Base-by-base conservation (phyloP, 2,113 vertebrate species). In the Clupea harengus region DNA sequence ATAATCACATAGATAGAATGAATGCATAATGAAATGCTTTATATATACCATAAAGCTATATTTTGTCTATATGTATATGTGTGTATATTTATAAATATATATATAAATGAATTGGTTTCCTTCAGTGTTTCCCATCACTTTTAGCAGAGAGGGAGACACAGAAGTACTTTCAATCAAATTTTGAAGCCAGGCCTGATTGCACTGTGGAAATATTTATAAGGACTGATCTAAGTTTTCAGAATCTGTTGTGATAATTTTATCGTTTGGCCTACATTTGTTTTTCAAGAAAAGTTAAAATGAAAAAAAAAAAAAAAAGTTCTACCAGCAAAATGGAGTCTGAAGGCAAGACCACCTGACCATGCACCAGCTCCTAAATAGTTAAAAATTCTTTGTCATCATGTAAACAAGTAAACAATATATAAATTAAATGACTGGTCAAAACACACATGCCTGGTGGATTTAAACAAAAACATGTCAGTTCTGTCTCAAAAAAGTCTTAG, bases 31-130 rank as follows among this genome's bases (percentile, higher is more conserved):
- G 54, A 86, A 91, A 93, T 83, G 92, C 94, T 95, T 95, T 93
- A 94, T 91, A 93, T 85, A 88, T 86, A 87, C 91, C 90, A 85
- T 94, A 93, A 95, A 95, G 93, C 92, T 96, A 82, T 96, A 95
- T 95, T 95, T 95, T 96, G 95, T 96, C 92, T 92, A 95, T 95
- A 96, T 95, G 95, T 96, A 95, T 89, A 96, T 95, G 93, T 95
- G 93, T 96, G 94, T 94, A 95, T 95, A 95, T 95, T 95, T 95
- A 94, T 93, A 94, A 94, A 94, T 94, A 93, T 93, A 92, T 93
- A 89, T 83, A 88, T 89, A 90, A 52, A 49, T 49, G 67, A 80
- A 91, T 90, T 90, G 85, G 89, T 89, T 93, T 94, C 87, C 89
- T 90, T 90, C 86, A 92, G 86, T 92, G 91, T 94, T 93, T 91